Evolutionary conservation across 2,888 invertebrate genomes (phyloP).

Genomic region (Pseudanteris insignis): DNA sequence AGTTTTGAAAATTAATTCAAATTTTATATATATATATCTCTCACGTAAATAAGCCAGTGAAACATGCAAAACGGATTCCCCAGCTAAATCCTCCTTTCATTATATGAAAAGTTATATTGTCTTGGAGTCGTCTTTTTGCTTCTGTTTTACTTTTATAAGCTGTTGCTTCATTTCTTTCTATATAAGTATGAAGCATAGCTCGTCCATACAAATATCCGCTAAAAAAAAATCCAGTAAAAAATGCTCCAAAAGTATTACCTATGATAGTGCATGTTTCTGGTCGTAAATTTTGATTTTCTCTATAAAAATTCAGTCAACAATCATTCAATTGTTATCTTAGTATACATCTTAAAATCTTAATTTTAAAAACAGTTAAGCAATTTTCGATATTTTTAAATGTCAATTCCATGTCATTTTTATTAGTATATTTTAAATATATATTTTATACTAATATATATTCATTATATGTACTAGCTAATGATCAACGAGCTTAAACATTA

Average conservation of each 20-base stretch:
- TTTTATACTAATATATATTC: not conserved
- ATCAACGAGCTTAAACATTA: too few relatives aligned
- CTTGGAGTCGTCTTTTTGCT: slow-evolving; percentile 79
- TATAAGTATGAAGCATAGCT: slow-evolving; percentile 71
- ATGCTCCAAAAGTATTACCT: slow-evolving; percentile 1
- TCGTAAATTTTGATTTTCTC: slow-evolving; percentile 4
- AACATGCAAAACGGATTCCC: slow-evolving; percentile 76
- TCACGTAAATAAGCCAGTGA: slow-evolving; percentile 67
- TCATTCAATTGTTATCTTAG: too few relatives aligned
- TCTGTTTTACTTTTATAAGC: slow-evolving; percentile 73
- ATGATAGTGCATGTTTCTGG: slow-evolving; percentile 7
- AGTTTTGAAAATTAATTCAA: not conserved
- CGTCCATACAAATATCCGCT: slow-evolving; percentile 4
- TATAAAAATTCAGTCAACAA: too few relatives aligned
- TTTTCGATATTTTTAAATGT: not conserved
- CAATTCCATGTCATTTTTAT: not conserved
- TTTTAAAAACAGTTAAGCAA: not conserved
- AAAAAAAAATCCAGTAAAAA: not conserved
- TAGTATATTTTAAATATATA: not conserved
- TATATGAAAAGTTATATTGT: slow-evolving; percentile 75
- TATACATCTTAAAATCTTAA: too few relatives aligned
- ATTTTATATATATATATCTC: not conserved
- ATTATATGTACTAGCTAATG: too few relatives aligned
- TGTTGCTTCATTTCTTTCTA: slow-evolving; percentile 80
- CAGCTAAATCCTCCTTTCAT: slow-evolving; percentile 76